A percentile compares a stretch with the other conserved stretches of the same genome.
These are phyloP conservation scores for Chrysocyon brachyurus DNA, from an alignment of 2,797 vertebrate species.

Conservation along the genomic window DNA sequence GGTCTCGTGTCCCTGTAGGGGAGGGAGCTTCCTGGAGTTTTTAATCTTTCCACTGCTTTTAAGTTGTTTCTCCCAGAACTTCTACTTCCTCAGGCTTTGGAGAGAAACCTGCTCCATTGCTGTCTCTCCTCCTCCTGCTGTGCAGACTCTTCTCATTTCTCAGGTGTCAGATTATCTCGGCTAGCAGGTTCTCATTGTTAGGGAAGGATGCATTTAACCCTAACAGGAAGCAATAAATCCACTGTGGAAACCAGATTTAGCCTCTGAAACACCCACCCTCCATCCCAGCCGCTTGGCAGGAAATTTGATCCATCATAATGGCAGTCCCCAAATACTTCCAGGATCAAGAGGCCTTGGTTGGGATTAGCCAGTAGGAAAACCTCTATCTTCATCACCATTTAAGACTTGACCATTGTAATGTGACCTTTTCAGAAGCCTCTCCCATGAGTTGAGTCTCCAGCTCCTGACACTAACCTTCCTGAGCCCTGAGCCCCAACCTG, in stretches of 20 bases:
- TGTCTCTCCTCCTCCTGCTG: neutral
- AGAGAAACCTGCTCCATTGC: neutral
- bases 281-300: neutral
- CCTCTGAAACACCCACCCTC: neutral
- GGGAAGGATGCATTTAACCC: neutral
- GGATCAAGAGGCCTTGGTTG: neutral
- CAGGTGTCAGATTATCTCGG: neutral
- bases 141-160: neutral
- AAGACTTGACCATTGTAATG: neutral
- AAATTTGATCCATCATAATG: neutral
- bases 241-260: neutral
- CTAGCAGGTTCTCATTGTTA: conserved; percentile 8
- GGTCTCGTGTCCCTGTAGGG: neutral
- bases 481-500: neutral
- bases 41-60: neutral
- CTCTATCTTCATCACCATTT: neutral
- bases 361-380: neutral
- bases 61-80: neutral
- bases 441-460: neutral
- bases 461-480: neutral
- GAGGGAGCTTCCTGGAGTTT: conserved; percentile 20
- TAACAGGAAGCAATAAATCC: conserved; percentile 19
- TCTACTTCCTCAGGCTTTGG: neutral
- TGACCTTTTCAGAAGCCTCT: neutral
- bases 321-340: neutral